A percentile compares a stretch with the other conserved stretches of the same genome.
Evolutionary conservation across 2,888 invertebrate genomes (phyloP).

Genomic region (Arctia plantaginis): DNA sequence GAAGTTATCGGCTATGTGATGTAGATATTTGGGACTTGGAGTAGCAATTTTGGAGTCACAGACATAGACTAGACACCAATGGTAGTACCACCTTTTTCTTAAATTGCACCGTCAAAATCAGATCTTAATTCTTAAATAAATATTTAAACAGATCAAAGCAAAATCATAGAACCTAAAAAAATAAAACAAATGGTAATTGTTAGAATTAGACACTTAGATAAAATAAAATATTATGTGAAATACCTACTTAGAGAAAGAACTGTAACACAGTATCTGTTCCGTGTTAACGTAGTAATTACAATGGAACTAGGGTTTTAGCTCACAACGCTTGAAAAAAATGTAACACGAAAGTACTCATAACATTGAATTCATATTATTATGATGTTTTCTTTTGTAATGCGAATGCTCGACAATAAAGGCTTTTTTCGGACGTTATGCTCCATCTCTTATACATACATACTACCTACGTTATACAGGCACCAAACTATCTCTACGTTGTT

Average conservation of each 20-base stretch:
- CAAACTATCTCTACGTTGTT: slow-evolving; percentile 76
- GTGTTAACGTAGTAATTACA: slow-evolving; percentile 62
- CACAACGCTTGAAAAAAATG: slow-evolving; percentile 70
- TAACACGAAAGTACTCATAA: slow-evolving; percentile 39
- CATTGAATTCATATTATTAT: slow-evolving; percentile 24
- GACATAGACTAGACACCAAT: slow-evolving; percentile 57
- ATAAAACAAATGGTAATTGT: slow-evolving; percentile 79
- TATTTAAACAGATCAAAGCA: slow-evolving; percentile 84
- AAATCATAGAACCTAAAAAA: slow-evolving; percentile 82
- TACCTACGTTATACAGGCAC: slow-evolving; percentile 68
- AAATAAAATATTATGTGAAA: slow-evolving; percentile 75
- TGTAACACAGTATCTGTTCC: slow-evolving; percentile 76
- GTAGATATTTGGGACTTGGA: slow-evolving; percentile 48
- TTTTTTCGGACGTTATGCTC: slow-evolving; percentile 35
- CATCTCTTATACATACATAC: slow-evolving; percentile 55
- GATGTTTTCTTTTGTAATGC: slow-evolving; percentile 15
- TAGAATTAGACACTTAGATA: slow-evolving; percentile 79
- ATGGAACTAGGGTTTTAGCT: slow-evolving; percentile 71
- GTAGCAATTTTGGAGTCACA: slow-evolving; percentile 51
- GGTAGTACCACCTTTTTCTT: slow-evolving; percentile 43
- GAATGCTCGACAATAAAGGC: slow-evolving; percentile 11
- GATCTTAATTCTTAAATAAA: slow-evolving; percentile 72
- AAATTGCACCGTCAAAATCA: slow-evolving; percentile 74
- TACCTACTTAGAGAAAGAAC: slow-evolving; percentile 77
- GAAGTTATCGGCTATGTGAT: slow-evolving; percentile 71